These are phyloP conservation scores for Calephelis nemesis DNA, from an alignment of 1,140 invertebrate species.

Conservation along the genomic window DNA sequence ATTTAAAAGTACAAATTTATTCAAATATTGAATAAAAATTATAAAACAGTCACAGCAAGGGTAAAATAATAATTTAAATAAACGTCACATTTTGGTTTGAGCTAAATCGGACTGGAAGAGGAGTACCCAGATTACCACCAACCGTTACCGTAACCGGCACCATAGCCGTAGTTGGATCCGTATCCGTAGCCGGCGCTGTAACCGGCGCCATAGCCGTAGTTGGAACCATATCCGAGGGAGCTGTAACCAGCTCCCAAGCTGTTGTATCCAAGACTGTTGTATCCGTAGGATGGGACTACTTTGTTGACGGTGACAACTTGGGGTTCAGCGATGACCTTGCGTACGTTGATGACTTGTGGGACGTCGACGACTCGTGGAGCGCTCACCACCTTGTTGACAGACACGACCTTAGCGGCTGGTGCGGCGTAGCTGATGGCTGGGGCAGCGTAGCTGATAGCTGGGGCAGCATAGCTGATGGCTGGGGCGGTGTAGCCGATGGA, in stretches of 20 bases:
- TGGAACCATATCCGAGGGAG: not conserved
- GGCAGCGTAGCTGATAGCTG: not conserved
- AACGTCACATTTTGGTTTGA: conserved; percentile 28
- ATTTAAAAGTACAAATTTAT: conserved; percentile 13
- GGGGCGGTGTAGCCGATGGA: no score
- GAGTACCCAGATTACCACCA: conserved; percentile 19
- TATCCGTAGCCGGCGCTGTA: not conserved
- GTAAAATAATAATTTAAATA: conserved; percentile 6
- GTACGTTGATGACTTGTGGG: conserved; percentile 43
- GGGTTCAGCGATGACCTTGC: conserved; percentile 41
- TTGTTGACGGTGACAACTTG: conserved; percentile 41
- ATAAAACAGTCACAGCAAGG: not conserved
- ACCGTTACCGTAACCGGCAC: conserved; percentile 6
- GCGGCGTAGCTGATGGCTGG: conserved; percentile 21
- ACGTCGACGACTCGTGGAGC: conserved; percentile 35
- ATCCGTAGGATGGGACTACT: conserved; percentile 33
- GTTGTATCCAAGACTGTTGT: not conserved
- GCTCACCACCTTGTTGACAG: conserved; percentile 43
- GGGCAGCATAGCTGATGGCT: conserved; percentile 20
- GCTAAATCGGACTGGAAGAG: not conserved
- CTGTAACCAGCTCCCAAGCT: conserved; percentile 14
- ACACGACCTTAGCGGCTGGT: conserved; percentile 34
- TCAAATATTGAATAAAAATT: conserved; percentile 9
- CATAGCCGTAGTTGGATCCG: not conserved
- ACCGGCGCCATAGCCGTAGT: not conserved